These are phyloP conservation scores for Sphecodes monilicornis DNA, from an alignment of 2,888 invertebrate genomes.

Conservation along the genomic window DNA sequence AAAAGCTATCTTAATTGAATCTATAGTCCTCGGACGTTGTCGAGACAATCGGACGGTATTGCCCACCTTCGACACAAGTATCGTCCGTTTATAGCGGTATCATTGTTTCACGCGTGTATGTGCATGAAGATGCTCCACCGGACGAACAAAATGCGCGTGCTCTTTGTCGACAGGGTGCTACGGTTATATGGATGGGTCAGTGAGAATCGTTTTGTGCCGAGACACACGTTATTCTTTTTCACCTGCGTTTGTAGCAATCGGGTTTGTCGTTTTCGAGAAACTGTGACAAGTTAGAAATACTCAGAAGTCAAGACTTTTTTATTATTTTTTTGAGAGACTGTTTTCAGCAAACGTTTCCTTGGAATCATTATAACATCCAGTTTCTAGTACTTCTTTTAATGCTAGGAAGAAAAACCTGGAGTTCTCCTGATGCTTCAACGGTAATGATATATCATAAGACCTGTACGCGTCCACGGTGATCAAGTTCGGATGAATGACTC, in stretches of 20 bases:
- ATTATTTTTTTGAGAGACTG: not conserved
- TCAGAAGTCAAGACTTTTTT: not conserved
- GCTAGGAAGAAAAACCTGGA: not conserved
- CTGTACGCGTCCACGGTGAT: too few species aligned
- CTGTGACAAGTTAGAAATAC: not conserved
- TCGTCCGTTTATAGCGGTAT: constrained; percentile 46
- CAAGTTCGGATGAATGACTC: too few species aligned
- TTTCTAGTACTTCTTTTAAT: not conserved
- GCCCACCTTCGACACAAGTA: constrained; percentile 38
- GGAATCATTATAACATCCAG: not conserved
- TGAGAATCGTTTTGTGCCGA: constrained; percentile 1
- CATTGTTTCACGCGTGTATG: constrained; percentile 39
- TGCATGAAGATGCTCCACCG: constrained; percentile 6
- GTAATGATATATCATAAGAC: not conserved
- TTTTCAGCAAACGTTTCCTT: not conserved
- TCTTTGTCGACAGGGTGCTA: constrained; percentile 11
- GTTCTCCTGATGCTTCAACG: not conserved
- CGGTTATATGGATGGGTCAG: not conserved
- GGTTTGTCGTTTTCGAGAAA: not conserved
- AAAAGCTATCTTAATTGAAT: constrained; percentile 59
- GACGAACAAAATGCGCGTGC: not conserved
- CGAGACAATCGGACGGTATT: constrained; percentile 36
- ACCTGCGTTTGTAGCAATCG: not conserved
- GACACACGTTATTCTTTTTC: not conserved
- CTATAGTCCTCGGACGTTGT: constrained; percentile 41